Base-by-base conservation (phyloP, 2,113 vertebrate genomes). In the Ammodytes marinus region DNA sequence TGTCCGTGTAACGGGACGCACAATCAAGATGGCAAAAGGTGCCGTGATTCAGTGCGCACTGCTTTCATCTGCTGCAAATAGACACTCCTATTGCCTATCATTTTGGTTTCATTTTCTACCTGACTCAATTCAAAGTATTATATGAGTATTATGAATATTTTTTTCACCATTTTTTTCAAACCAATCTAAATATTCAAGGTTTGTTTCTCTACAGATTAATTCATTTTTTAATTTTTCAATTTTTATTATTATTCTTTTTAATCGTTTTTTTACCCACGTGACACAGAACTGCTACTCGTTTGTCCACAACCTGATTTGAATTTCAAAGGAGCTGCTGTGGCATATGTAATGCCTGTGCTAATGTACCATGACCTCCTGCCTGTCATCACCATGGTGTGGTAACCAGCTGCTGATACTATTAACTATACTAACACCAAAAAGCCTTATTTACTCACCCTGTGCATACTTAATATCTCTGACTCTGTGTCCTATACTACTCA, bases 11-110 rank as follows among this genome's bases (percentile, higher is more conserved):
- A 64, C 63, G 79, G 79, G 76, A 59, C 8, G 70, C 86, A 49
- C 82, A 70, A 75, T 83, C 79, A 91, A 88, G 82, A 91, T 89
- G 89, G 89, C 87, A 84, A 88, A 85, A 87, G 86, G 89, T 91
- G 80, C 60, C 40, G 76, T 19, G 73, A 73, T 50, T 86, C 72
- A 72, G 60, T 53, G 69, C 80, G 75, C 90, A 61, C 68, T 15
- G 74, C 82, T 70, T 66, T 72, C 49, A 58, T 80, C 65, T 64
- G 67, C 45, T 54, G 55, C 77, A 17, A n/a, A 54, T 47, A 67
- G 35, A 63, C 11, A 54, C 42, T 63, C 40, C 11, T 61, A 40
- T 43, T 17, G 35, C 43, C 1, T 67, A 15, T 68, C 40, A 17
- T 52, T 40, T 37, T 39, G 37, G 1, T 67, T n/a, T 68, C 40